Evolutionary conservation across 2,113 vertebrate species (phyloP).

Genomic region (Origma solitaria): DNA sequence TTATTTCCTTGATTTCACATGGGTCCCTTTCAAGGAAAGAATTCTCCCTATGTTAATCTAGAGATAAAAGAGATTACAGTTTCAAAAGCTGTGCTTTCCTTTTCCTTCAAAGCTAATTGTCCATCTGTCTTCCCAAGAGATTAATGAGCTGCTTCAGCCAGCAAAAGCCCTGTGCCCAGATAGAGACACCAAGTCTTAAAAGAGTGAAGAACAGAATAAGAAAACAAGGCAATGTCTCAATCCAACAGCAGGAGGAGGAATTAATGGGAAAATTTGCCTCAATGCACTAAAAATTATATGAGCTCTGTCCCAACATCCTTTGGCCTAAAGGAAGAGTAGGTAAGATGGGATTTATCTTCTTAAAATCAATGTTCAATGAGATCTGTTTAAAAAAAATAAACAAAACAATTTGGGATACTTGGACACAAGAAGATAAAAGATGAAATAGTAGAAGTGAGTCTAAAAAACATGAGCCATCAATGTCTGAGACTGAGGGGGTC

Average conservation of each 20-base stretch:
- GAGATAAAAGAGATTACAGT: neutral
- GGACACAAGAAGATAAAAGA: neutral
- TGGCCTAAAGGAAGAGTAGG: neutral
- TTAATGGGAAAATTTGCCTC: neutral
- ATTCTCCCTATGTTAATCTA: neutral
- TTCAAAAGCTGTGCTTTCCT: neutral
- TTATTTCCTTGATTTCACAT: neutral
- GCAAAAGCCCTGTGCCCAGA: neutral
- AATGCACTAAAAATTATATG: neutral
- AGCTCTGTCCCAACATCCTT: neutral
- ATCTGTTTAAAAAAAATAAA: neutral
- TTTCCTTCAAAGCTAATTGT: neutral
- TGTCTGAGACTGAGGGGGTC: neutral
- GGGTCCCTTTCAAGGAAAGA: neutral
- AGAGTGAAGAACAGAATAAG: neutral
- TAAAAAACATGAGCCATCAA: neutral
- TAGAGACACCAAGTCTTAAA: neutral
- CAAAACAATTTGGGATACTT: neutral
- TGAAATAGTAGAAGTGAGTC: neutral
- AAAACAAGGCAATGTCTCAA: neutral
- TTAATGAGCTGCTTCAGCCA: neutral
- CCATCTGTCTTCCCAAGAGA: neutral
- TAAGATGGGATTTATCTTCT: neutral
- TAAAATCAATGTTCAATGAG: neutral
- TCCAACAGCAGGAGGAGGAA: neutral